Percentiles rank a stretch among this genome's conserved stretches.
Conservation (phyloP, 2,888 invertebrate genomes). For the Mesoligia furuncula region DNA sequence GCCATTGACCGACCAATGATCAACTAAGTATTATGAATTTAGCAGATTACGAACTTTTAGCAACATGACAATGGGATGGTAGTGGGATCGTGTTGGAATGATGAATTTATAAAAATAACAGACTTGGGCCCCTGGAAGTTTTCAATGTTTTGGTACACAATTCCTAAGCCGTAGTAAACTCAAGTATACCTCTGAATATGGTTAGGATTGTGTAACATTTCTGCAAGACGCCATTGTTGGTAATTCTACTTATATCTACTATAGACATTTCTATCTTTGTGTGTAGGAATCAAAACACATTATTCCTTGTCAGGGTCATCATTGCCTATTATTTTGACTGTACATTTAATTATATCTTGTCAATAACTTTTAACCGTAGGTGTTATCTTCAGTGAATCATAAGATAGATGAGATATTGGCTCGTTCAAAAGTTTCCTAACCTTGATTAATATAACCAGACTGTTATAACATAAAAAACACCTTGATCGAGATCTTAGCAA, state of each 20-base stretch:
- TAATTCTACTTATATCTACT: not conserved
- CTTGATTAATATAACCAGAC: not conserved
- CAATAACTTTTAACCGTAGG: not conserved
- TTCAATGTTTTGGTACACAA: constrained; percentile 16
- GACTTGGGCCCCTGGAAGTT: too few species aligned
- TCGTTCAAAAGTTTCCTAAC: not conserved
- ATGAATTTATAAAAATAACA: too few species aligned
- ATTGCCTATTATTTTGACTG: not conserved
- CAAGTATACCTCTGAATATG: not conserved
- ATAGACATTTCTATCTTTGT: not conserved
- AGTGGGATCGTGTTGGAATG: too few species aligned
- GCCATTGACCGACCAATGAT: too few species aligned
- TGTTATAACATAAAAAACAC: not conserved
- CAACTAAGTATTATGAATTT: too few species aligned
- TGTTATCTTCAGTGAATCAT: not conserved
- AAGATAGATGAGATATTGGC: not conserved
- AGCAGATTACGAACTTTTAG: too few species aligned
- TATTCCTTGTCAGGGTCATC: not conserved
- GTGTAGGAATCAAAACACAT: not conserved
- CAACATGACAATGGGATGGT: too few species aligned
- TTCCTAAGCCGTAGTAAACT: constrained; percentile 20
- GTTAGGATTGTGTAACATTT: constrained; percentile 1
- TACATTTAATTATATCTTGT: constrained; percentile 19
- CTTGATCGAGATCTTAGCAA: not conserved
- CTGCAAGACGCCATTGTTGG: not conserved